A percentile compares a stretch with the other conserved stretches of the same genome.
phyloP scores from a whole-genome alignment of 2,888 invertebrate species.

The Papilio demoleus region DNA sequence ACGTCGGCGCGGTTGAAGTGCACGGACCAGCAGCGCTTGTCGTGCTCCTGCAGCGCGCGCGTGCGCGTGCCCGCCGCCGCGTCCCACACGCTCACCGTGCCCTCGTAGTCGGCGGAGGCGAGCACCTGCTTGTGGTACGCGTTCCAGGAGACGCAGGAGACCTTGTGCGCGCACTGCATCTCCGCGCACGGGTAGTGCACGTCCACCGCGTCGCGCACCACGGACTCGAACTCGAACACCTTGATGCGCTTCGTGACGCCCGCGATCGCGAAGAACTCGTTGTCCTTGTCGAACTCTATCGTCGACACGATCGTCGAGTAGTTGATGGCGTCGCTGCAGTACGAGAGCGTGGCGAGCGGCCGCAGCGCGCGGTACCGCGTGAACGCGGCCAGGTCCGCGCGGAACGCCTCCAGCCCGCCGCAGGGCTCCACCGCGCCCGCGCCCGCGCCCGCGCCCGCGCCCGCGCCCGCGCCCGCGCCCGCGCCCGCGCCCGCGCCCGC shows the following conservation, averaged over 20 bases:
- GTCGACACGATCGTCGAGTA: conserved; percentile 94
- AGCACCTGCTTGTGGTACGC: conserved; percentile 92
- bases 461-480: conserved; percentile 72
- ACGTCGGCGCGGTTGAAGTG: conserved; percentile 97
- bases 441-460: conserved; percentile 86
- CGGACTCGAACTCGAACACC: conserved; percentile 92
- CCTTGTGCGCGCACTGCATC: conserved; percentile 96
- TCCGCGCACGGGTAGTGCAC: conserved; percentile 96
- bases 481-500: conserved; percentile 60
- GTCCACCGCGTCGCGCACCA: conserved; percentile 93
- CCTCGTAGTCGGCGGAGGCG: conserved; percentile 97
- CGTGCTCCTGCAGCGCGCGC: conserved; percentile 91
- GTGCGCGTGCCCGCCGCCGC: conserved; percentile 89
- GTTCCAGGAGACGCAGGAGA: conserved; percentile 97
- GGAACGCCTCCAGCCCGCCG: conserved; percentile 88
- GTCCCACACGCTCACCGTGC: conserved; percentile 97
- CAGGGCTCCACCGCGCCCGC: conserved; percentile 44
- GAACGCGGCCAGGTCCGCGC: conserved; percentile 93
- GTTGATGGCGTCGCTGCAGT: conserved; percentile 94
- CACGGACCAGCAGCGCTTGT: conserved; percentile 97
- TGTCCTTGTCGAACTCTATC: conserved; percentile 98
- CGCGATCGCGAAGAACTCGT: conserved; percentile 97
- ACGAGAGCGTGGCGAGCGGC: conserved; percentile 93
- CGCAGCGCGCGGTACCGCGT: conserved; percentile 88
- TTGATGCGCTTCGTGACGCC: conserved; percentile 97